Base-by-base conservation (phyloP, 2,113 vertebrate genomes). In the Probosciger aterrimus region DNA sequence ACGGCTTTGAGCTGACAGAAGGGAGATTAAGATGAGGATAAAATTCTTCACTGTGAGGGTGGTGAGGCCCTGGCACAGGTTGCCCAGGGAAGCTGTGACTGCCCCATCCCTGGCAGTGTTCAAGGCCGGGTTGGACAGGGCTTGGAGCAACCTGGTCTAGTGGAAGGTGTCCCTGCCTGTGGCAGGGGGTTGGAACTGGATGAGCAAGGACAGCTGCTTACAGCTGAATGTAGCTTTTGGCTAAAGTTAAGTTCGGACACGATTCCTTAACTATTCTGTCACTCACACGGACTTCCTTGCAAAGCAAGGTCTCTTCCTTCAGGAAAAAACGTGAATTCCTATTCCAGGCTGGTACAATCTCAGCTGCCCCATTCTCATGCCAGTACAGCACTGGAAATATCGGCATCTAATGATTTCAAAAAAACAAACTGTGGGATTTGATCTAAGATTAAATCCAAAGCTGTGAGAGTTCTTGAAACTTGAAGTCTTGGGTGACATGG, bases 201-300 rank as follows among this genome's bases (percentile, higher is more conserved):
- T 14, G 33, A 59, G 55, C 13, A 62, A 47, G 19, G 55, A 25
- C 31, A 64, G 78, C 7, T 17, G 64, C 30, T 50, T 14, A 41
- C 0, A 0, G 19, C 15, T 44, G 25, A 65, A 55, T 0, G 0
- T 18, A 75, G 62, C 24, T 41, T 41, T 41, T 3, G 8, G 50
- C 41, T 23, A 9, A 30, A 59, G 31, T n/a, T 12, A 69, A 39
- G 22, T 16, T 11, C 20, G 17, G 41, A 16, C 23, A 43, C 2
- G 2, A 12, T 17, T 86, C 62, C 62, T 43, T 33, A 68, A 71
- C 6, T 12, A 27, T 20, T 30, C 10, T 35, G 23, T 52, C 62
- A 37, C 19, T 24, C 35, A 14, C 43, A 73, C 1, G 1, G 19
- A 15, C 8, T 23, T 57, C 52, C 59, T 20, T 39, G 52, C n/a